phyloP scores from a whole-genome alignment of 2,113 vertebrate species.

The Callospermophilus lateralis region DNA sequence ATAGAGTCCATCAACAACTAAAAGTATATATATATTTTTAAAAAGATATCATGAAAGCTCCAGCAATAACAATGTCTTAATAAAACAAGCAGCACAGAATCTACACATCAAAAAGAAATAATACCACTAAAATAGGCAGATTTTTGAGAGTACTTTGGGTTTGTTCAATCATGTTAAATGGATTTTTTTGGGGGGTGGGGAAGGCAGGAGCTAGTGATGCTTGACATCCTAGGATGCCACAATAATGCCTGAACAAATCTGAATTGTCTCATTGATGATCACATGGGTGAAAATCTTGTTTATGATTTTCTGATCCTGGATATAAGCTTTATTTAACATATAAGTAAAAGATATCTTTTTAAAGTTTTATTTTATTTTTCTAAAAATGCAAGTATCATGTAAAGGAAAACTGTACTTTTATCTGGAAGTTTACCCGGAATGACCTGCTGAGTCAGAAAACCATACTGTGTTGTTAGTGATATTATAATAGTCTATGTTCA shows the following conservation, averaged over 20 bases:
- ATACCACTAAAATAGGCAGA: not conserved
- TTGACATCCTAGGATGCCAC: not conserved
- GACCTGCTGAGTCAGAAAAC: not conserved
- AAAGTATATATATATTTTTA: too few relatives aligned
- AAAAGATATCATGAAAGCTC: not conserved
- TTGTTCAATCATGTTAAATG: not conserved
- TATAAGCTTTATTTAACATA: not conserved
- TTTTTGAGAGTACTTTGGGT: not conserved
- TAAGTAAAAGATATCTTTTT: not conserved
- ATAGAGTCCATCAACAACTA: too few relatives aligned
- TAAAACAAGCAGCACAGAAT: not conserved
- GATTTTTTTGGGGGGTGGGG: not conserved
- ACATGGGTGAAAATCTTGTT: not conserved
- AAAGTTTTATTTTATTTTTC: not conserved
- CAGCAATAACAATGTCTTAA: constrained; percentile 1
- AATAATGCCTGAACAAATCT: not conserved
- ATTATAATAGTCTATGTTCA: not conserved
- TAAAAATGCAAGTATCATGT: not conserved
- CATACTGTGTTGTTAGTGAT: not conserved
- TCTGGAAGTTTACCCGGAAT: not conserved
- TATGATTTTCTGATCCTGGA: not conserved
- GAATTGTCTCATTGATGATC: not conserved
- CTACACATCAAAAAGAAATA: not conserved
- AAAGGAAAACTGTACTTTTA: not conserved
- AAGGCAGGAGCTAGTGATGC: not conserved